Conservation (phyloP, 2,113 vertebrate species). For the Sorex araneus region DNA sequence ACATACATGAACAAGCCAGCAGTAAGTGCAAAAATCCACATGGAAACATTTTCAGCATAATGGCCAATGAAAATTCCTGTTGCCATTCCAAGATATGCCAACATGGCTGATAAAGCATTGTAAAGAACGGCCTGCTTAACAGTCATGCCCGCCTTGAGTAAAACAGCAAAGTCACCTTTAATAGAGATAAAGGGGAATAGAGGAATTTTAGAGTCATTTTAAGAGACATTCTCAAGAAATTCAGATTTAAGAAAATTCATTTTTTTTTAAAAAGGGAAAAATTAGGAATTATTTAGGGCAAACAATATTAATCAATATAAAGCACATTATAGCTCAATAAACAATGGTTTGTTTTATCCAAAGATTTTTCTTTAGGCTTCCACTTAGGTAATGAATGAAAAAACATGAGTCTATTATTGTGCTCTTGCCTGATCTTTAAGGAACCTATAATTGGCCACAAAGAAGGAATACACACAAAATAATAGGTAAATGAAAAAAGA, state of each 20-base stretch:
- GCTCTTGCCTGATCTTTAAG: background rate
- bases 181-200: background rate
- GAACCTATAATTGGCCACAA: background rate
- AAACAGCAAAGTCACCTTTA: constrained; percentile 97
- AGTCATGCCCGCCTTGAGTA: constrained; percentile 98
- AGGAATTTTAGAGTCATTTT: constrained; percentile 37
- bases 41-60: constrained; percentile 97
- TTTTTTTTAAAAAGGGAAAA: background rate
- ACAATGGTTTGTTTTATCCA: background rate
- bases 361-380: constrained; percentile 20
- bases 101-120: constrained; percentile 96
- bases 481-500: constrained; percentile 26
- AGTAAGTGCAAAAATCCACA: constrained; percentile 98
- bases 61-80: constrained; percentile 97
- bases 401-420: background rate
- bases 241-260: constrained; percentile 51
- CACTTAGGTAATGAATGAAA: background rate
- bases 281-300: background rate
- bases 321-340: background rate
- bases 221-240: background rate
- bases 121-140: constrained; percentile 97
- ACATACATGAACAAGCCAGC: constrained; percentile 99
- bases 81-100: constrained; percentile 96
- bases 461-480: background rate
- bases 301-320: background rate